These are phyloP conservation scores for Oceanodroma tethys DNA, from an alignment of 2,113 vertebrate species.

Conservation along the genomic window DNA sequence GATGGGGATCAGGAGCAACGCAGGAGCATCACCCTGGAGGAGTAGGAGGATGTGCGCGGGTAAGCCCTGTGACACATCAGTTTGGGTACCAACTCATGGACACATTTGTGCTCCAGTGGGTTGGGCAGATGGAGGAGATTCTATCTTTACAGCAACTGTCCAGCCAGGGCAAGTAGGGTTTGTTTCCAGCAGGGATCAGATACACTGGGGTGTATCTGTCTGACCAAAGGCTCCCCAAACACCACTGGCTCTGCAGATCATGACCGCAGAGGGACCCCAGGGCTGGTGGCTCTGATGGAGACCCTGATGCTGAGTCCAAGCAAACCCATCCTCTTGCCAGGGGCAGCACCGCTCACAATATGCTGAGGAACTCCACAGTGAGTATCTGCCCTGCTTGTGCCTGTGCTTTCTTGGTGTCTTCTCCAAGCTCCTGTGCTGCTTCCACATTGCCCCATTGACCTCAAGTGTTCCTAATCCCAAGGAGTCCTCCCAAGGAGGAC, in stretches of 20 bases:
- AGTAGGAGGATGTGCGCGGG: neutral
- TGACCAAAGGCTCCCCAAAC: neutral
- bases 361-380: neutral
- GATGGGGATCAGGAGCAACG: neutral
- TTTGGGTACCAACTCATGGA: neutral
- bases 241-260: neutral
- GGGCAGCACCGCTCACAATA: accelerated
- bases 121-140: neutral
- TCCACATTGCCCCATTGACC: neutral
- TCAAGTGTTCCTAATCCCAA: neutral
- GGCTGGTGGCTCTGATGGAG: neutral
- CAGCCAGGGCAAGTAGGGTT: neutral
- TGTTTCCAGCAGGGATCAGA: neutral
- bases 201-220: neutral
- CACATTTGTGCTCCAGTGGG: neutral
- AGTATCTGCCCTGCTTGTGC: neutral
- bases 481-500: neutral
- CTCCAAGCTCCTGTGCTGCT: neutral
- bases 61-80: neutral
- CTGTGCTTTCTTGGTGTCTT: neutral
- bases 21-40: neutral
- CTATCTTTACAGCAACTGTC: neutral
- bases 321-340: neutral
- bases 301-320: neutral
- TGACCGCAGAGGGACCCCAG: neutral